Base-by-base conservation (phyloP, 2,888 invertebrate species). In the Bibio marci region DNA sequence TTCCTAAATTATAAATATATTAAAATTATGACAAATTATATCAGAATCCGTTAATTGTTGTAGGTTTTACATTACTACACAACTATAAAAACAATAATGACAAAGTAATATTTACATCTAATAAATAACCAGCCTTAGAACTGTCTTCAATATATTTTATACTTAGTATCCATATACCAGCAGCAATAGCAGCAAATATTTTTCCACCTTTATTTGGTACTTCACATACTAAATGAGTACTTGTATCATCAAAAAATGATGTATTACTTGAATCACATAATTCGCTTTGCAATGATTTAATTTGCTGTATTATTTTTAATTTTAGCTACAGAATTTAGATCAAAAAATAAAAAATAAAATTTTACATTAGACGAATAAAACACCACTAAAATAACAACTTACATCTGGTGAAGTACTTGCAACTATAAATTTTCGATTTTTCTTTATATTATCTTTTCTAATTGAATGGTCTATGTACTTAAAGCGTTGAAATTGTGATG, bases 131-230 rank as follows among this genome's bases (percentile, higher is more conserved):
- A 2, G 63, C 63, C 22, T 68, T 63, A 10, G 70, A 59, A 40
- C 80, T 82, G 33, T 77, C 68, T 5, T 73, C 70, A 2, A 91
- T 61, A 51, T 87, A 94, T 0, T 74, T 70, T 2, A 75, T 70
- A 50, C 85, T 82, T 13, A 92, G 59, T 11, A 92, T 71, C 90
- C 90, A 92, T 50, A 82, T 78, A 14, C 94, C 92, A 0, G 82
- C 71, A 0, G 92, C 90, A 43, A 92, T 74, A 42, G 80, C 78
- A 1, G 81, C 78, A 19, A 92, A 64, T 62, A 83, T 73, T 64
- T 91, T 91, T 65, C 92, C 92, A 53, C 83, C 90, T 41, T 88
- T 71, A 8, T 71, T 69, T 1, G 79, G 76, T 51, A 73, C 74
- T 32, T 76, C 67, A 47, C 83, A 80, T 25, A 92, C 63, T 15